Evolutionary conservation across 2,113 vertebrate species (phyloP).

Genomic region (Falco punctatus): DNA sequence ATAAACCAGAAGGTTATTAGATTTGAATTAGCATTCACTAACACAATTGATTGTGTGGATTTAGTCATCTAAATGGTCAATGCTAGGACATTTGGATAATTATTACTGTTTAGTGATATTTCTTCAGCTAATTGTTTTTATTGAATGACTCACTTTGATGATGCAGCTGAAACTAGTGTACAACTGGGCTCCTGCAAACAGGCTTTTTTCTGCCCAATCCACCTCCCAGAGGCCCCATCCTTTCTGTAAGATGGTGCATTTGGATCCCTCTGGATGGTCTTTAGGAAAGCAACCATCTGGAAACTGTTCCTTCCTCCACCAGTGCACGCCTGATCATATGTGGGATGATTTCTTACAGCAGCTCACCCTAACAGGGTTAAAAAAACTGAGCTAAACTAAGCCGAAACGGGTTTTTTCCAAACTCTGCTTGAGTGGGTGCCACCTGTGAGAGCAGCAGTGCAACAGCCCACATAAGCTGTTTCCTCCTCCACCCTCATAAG

Average conservation of each 20-base stretch:
- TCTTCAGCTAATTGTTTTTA: constrained; percentile 74
- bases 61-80: constrained; percentile 71
- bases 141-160: constrained; percentile 69
- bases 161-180: constrained; percentile 43
- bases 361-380: neutral
- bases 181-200: neutral
- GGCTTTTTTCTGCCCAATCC: neutral
- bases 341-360: neutral
- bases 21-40: constrained; percentile 73
- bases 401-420: neutral
- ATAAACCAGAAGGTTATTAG: constrained; percentile 67
- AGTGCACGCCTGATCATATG: neutral
- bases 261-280: neutral
- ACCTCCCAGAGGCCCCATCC: neutral
- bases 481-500: neutral
- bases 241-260: neutral
- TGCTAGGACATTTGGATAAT: constrained; percentile 73
- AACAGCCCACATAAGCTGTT: neutral
- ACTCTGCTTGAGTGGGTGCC: neutral
- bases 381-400: neutral
- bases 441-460: neutral
- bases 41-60: constrained; percentile 71
- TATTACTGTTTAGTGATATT: constrained; percentile 65
- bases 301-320: neutral
- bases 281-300: neutral